Evolutionary conservation across 2,113 vertebrate genomes (phyloP), one percentile per base, ranked within the genome.

Genomic region (Trematomus loennbergii): DNA sequence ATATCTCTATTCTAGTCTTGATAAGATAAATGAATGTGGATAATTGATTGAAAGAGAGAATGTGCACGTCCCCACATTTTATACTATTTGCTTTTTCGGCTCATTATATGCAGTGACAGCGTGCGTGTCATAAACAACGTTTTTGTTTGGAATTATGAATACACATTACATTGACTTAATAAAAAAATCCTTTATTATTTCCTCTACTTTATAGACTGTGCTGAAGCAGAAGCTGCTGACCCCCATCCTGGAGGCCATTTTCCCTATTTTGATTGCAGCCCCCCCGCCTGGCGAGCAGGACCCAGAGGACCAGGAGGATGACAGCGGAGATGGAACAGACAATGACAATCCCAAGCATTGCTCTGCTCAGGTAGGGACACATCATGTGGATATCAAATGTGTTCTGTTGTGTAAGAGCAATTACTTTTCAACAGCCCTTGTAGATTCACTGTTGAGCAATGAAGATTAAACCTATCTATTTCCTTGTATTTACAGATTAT

Each of bases 321-420:
- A 95, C 8, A 46, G 20, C 0, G 95, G 94, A 7, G 95, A 96
- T 3, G 91, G 92, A 36, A 74, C 78, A 3, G 93, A 95, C 17
- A 89, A 91, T n/a, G 92, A 95, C 53, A 96, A 92, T 11, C 96
- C 96, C 53, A 97, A 97, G 84, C 96, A 97, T 76, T 96, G 94
- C 71, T 96, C 96, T 33, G 95, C 96, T 69, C 97, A 97, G 96
- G 97, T 97, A 9, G 12, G 36, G 59, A 55, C 1, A 48, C n/a
- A 2, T 64, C 13, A 4, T 62, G 5, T 45, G 64, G 1, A 54
- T 64, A 12, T 40, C 4, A 8, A 57, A 9, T 46, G 0, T 70
- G 20, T 33, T 40, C 9, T 20, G 11, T 36, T 48, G 5, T 79
- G n/a, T 48, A 25, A 22, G 11, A 22, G 10, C 62, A 22, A 53